These are phyloP conservation scores for Temnothorax rugatulus DNA, from an alignment of 2,888 invertebrate species.

Conservation along the genomic window DNA sequence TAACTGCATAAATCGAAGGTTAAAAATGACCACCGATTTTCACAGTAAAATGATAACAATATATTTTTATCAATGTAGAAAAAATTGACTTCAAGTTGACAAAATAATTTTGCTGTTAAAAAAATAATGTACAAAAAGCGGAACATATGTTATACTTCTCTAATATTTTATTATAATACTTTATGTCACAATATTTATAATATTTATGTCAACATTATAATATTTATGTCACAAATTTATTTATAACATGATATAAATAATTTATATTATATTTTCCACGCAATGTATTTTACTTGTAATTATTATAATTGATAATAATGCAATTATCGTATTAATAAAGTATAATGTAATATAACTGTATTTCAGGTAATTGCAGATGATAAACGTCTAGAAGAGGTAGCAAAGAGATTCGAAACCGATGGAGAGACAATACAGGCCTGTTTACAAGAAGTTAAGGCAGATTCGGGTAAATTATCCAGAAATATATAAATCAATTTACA, in stretches of 20 bases:
- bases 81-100: neutral
- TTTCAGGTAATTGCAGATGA: slow-evolving; percentile 34
- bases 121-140: neutral
- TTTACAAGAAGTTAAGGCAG: neutral
- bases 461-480: neutral
- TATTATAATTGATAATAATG: neutral
- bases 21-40: no score
- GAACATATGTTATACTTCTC: neutral
- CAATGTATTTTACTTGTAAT: neutral
- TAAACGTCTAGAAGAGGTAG: neutral
- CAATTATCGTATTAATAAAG: neutral
- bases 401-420: neutral
- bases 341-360: neutral
- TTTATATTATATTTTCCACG: neutral
- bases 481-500: neutral
- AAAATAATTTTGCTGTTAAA: neutral
- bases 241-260: neutral
- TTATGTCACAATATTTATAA: neutral
- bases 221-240: no score
- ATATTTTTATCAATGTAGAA: neutral
- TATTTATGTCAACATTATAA: no score
- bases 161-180: neutral
- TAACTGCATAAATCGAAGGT: no score
- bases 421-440: neutral
- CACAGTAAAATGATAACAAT: no score